Evolutionary conservation across 2,797 vertebrate species (phyloP).

Genomic region (Trachops cirrhosus): DNA sequence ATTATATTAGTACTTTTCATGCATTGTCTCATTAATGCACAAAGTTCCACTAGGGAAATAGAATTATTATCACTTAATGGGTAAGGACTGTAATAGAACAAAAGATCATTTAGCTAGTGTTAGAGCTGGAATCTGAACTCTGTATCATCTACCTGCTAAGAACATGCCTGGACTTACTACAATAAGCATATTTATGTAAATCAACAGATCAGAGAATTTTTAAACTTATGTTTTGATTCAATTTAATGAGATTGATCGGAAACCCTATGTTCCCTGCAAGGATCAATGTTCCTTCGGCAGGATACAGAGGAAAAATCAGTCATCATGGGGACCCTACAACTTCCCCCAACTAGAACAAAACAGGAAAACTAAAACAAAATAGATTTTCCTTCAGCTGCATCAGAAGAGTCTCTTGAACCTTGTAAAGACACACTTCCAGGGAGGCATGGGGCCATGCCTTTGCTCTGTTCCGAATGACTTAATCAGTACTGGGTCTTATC

Average conservation of each 20-base stretch:
- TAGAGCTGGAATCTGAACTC: neutral
- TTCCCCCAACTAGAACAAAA: neutral
- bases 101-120: neutral
- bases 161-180: neutral
- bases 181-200: neutral
- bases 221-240: neutral
- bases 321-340: fast-evolving
- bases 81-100: neutral
- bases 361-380: neutral
- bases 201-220: neutral
- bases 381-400: neutral
- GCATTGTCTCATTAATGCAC: neutral
- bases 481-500: neutral
- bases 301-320: neutral
- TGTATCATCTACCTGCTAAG: neutral
- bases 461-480: neutral
- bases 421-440: neutral
- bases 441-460: neutral
- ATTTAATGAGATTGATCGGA: neutral
- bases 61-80: neutral
- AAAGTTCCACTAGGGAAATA: neutral
- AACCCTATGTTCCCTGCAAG: neutral
- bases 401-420: neutral
- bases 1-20: neutral
- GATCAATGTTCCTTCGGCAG: neutral